phyloP scores from a whole-genome alignment of 2,113 vertebrate genomes.

The Tragelaphus strepsiceros region DNA sequence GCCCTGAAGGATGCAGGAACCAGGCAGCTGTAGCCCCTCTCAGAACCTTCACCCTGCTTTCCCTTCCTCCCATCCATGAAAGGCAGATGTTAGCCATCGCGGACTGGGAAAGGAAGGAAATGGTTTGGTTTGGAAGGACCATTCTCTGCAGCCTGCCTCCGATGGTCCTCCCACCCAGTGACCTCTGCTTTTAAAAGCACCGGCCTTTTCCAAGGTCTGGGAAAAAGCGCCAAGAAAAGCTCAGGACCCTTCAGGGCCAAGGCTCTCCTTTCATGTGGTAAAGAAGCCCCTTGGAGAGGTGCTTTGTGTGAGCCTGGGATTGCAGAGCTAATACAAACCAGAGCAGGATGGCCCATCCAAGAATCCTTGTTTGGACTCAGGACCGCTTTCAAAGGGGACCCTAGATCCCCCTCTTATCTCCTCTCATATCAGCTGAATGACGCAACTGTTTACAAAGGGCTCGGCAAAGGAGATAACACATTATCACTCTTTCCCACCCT shows the following conservation, averaged over 20 bases:
- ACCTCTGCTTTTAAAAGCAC: conserved; percentile 57
- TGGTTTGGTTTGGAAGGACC: conserved; percentile 25
- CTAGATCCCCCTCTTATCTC: neutral
- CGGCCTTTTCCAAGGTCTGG: conserved; percentile 13
- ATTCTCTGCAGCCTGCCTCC: conserved; percentile 24
- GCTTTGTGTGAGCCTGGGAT: conserved; percentile 53
- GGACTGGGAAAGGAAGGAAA: conserved; percentile 5
- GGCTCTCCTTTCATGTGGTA: conserved; percentile 65
- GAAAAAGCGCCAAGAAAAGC: conserved; percentile 60
- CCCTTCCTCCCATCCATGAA: neutral
- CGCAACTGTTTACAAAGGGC: neutral
- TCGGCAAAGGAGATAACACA: neutral
- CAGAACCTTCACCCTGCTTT: fast-evolving
- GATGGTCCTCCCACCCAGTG: neutral
- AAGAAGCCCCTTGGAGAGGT: conserved; percentile 18
- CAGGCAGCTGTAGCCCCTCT: fast-evolving
- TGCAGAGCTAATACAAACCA: conserved; percentile 50
- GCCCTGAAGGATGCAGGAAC: neutral
- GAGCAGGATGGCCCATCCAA: neutral
- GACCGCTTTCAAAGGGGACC: neutral
- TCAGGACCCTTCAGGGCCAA: conserved; percentile 27
- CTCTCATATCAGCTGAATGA: neutral
- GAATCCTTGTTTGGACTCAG: conserved; percentile 40
- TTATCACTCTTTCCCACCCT: neutral
- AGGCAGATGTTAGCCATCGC: fast-evolving